Evolutionary conservation across 2,113 vertebrate genomes (phyloP), one percentile per base, ranked within the genome.

Genomic region (Rhegmatorhina hoffmannsi): DNA sequence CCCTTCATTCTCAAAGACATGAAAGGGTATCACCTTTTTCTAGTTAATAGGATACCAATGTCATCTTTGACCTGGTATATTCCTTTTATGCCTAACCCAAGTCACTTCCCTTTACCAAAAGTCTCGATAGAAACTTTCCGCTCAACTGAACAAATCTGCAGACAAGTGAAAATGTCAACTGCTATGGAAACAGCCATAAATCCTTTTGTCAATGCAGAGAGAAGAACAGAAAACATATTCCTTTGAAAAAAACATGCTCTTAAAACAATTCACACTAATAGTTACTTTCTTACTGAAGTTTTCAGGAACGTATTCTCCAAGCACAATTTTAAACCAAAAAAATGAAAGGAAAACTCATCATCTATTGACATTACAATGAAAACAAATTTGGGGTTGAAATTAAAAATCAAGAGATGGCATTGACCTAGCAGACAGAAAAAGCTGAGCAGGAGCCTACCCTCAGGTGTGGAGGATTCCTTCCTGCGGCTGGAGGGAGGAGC

Each of bases 401-500:
- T 16, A 46, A 49, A 69, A 43, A 2, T 24, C 15, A 24, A 21
- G 47, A 63, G 33, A 53, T 4, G 15, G 15, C 43, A 25, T 3
- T 21, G 75, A 15, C n/a, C 46, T 0, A 52, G 13, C 2, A 40
- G 40, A 38, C 0, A 29, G 36, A 20, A 85, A 20, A 53, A 34
- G 72, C 24, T 50, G 40, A 46, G 46, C 28, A 29, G 70, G 38
- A 88, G 62, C 98, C 68, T 97, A 99, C 99, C 99, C 90, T 99
- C 99, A 9, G 99, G 98, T 0, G 99, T 99, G n/a, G 99, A 97
- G 3, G 98, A 96, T 76, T 99, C 99, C 97, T 99, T 99, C 95
- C 99, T 98, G 95, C 99, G 98, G 64, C 98, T 99, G n/a, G 99
- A 99, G 50, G 98, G 99, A 1, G 99, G 98, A 44, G 98, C 98